Evolutionary conservation across 2,797 vertebrate genomes (phyloP).

Genomic region (Rhinatrema bivittatum): DNA sequence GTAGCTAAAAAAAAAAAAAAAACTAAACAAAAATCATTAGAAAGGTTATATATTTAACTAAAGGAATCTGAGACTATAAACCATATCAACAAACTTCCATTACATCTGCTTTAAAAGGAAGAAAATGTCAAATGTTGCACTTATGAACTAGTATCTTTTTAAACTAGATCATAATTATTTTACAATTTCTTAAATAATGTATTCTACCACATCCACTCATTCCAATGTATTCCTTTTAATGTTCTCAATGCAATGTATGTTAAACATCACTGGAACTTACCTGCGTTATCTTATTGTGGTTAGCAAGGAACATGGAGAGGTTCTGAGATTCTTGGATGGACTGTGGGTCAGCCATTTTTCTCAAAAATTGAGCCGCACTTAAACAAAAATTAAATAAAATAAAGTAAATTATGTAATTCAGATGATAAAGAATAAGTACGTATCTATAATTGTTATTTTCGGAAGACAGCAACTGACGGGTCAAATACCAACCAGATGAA

Average conservation of each 20-base stretch:
- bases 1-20: no score
- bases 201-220: no score
- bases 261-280: slow-evolving; percentile 41
- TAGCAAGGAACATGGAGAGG: slow-evolving; percentile 96
- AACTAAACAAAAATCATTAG: no score
- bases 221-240: no score
- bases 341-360: slow-evolving; percentile 96
- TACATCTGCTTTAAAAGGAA: no score
- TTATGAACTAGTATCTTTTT: background rate
- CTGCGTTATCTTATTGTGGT: slow-evolving; percentile 98
- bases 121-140: background rate
- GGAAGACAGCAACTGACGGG: background rate
- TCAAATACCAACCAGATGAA: background rate
- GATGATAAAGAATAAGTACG: background rate
- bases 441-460: background rate
- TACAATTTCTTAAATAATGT: no score
- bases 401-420: no score
- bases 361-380: slow-evolving; percentile 93
- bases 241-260: no score
- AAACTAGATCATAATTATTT: background rate
- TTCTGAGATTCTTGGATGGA: slow-evolving; percentile 98
- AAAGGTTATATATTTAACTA: no score
- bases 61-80: no score
- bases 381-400: background rate
- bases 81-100: no score